Evolutionary conservation across 2,888 invertebrate genomes (phyloP), one percentile per base, ranked within the genome.

Genomic region (Apoda limacodes): DNA sequence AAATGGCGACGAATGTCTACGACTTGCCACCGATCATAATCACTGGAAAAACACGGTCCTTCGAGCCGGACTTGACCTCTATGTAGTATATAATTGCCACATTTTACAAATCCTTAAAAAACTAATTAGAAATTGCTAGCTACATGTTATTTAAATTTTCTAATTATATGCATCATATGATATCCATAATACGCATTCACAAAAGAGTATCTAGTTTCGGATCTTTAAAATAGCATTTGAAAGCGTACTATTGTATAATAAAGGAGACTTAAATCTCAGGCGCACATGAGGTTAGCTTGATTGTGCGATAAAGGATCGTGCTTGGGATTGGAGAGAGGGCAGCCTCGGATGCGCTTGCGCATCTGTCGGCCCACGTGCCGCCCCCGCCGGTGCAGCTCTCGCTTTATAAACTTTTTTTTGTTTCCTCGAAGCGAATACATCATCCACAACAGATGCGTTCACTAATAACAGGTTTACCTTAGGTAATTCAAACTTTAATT

Each of bases 291-390:
- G 55, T 56, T 52, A 51, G 48, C 52, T 48, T 59, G 65, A 69
- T 70, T 49, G 50, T 50, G 40, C 63, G 67, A 72, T 75, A 68
- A 67, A 66, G 56, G 52, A 48, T 52, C 49, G 55, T 46, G 43
- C 30, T 46, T 45, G 49, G 50, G 52, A 53, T 49, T 41, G 41
- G 46, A 53, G 48, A n/a, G n/a, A 52, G 51, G 45, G 49, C 45
- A 54, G 53, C 50, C 50, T 51, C 43, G 55, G 69, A 63, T 64
- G 70, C 64, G 64, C 63, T 40, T 46, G 64, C 69, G 63, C 78
- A 78, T 78, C 75, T 80, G 76, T 64, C 76, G 42, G 48, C 78
- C 78, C 78, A 80, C 78, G 78, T 80, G 78, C 72, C 69, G 54
- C 66, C 65, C 47, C 56, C 70, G 63, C 64, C 56, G 49, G 66